Conservation (phyloP, 2,888 invertebrate species). For the Elgonia sp. region DNA sequence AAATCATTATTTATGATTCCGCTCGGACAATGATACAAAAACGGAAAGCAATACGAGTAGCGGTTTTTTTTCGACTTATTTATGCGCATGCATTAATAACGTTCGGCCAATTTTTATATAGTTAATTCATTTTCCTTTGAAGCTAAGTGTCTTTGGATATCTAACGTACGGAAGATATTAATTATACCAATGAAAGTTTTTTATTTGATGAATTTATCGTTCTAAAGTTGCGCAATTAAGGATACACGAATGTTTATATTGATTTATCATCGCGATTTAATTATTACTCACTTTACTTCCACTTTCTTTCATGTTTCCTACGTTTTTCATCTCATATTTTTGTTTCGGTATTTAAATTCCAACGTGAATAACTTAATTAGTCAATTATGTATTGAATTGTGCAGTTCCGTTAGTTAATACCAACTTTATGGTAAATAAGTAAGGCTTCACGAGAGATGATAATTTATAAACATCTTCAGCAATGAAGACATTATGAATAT, state of each 20-base stretch:
- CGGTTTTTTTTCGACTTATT: constrained; percentile 23
- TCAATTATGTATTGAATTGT: constrained; percentile 12
- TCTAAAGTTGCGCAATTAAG: constrained; percentile 20
- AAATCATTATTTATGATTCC: constrained; percentile 64
- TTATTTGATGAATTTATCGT: constrained; percentile 27
- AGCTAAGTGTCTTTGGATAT: too few species aligned
- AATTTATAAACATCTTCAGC: not conserved
- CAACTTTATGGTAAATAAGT: not conserved
- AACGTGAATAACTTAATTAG: constrained; percentile 9
- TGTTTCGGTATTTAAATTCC: not conserved
- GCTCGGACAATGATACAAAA: constrained; percentile 39
- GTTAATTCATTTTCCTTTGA: not conserved
- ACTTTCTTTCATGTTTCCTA: constrained; percentile 33
- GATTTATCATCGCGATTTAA: not conserved
- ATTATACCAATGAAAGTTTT: constrained; percentile 48
- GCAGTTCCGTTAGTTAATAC: not conserved
- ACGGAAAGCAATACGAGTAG: constrained; percentile 17
- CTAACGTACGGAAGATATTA: constrained; percentile 4
- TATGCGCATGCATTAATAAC: constrained; percentile 26
- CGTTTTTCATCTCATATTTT: not conserved
- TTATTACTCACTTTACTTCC: not conserved
- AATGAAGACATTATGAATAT: not conserved
- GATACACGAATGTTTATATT: constrained; percentile 5
- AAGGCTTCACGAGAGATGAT: not conserved
- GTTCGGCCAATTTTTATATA: not conserved